Conservation (phyloP, 2,113 vertebrate species). For the Alectura lathami region DNA sequence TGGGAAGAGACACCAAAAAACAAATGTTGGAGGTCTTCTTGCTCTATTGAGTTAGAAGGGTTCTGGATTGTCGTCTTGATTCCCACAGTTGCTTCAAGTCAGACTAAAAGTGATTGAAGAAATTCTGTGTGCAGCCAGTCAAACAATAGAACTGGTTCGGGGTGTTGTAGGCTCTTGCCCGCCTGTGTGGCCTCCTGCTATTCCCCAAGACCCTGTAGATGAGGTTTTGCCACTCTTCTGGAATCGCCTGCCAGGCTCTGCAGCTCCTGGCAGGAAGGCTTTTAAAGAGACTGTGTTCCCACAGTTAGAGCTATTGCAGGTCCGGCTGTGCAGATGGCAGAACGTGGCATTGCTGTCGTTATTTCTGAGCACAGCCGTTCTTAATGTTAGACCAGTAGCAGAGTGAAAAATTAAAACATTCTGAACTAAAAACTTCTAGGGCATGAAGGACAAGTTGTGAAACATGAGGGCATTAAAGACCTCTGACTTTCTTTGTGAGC, state of each 20-base stretch:
- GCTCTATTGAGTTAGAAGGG: neutral
- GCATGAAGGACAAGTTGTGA: neutral
- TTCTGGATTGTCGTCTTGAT: neutral
- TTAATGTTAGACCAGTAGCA: neutral
- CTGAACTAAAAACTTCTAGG: neutral
- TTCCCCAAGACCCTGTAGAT: neutral
- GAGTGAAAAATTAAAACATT: neutral
- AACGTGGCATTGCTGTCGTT: neutral
- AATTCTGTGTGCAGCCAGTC: neutral
- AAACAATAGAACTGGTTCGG: slow-evolving; percentile 30
- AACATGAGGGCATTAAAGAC: neutral
- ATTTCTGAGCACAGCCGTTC: neutral
- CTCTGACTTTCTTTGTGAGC: neutral
- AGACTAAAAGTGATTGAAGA: neutral
- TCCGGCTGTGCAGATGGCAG: neutral
- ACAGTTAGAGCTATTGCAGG: neutral
- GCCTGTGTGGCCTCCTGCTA: slow-evolving; percentile 18
- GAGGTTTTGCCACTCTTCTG: slow-evolving; percentile 1
- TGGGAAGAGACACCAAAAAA: neutral
- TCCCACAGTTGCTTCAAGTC: neutral
- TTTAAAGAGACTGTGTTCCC: neutral
- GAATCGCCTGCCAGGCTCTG: slow-evolving; percentile 7
- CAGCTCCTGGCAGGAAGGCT: neutral
- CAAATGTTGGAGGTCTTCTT: neutral
- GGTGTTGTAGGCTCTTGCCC: neutral